These are phyloP conservation scores for Petromus typicus DNA, from an alignment of 2,113 vertebrate genomes.

Conservation along the genomic window DNA sequence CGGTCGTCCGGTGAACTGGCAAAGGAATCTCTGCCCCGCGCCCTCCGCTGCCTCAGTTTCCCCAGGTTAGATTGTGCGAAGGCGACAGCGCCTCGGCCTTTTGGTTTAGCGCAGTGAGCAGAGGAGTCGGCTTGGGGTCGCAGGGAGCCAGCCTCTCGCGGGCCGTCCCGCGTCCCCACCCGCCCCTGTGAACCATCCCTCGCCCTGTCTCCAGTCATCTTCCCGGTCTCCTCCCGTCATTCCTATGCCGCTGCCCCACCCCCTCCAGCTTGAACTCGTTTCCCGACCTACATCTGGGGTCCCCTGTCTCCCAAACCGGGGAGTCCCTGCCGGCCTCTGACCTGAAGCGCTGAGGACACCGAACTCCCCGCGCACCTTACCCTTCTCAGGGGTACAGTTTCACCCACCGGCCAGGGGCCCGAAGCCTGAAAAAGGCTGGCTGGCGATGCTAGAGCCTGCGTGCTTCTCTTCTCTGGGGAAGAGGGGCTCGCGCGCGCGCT, in stretches of 20 bases:
- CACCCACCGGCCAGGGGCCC: background rate
- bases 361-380: background rate
- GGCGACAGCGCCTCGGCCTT: background rate
- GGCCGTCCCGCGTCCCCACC: background rate
- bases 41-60: slow-evolving; percentile 58
- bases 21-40: background rate
- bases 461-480: background rate
- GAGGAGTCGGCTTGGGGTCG: background rate
- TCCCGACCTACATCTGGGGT: slow-evolving; percentile 61
- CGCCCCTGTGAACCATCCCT: background rate
- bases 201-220: background rate
- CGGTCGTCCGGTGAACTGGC: background rate
- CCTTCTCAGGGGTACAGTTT: background rate
- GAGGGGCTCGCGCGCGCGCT: background rate
- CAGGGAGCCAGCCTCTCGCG: background rate
- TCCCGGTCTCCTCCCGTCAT: background rate
- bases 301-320: background rate
- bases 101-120: background rate
- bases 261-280: slow-evolving; percentile 58
- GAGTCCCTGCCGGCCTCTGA: background rate
- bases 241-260: background rate
- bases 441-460: background rate
- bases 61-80: background rate
- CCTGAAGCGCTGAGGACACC: background rate
- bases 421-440: background rate